Conservation (phyloP, 1,140 invertebrate genomes). For the Macrocentrus cingulum region DNA sequence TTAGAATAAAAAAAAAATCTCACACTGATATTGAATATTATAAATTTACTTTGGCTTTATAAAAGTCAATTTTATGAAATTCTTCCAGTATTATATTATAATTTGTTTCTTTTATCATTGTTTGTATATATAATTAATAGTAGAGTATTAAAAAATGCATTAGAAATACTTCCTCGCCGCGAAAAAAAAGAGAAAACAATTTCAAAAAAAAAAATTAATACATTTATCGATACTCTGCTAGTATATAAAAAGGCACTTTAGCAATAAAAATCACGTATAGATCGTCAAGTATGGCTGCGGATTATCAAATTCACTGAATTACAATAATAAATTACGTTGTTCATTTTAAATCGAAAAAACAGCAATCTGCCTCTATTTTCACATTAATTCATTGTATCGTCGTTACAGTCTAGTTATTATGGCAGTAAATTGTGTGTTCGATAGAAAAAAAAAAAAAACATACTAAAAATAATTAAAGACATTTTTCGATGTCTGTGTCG, state of each 20-base stretch:
- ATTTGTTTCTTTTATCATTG: too few relatives aligned
- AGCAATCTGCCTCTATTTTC: too few relatives aligned
- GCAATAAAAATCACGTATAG: slow-evolving; percentile 20
- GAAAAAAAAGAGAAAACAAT: neutral
- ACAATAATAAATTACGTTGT: too few relatives aligned
- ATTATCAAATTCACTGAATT: neutral
- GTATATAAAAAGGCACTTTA: slow-evolving; percentile 25
- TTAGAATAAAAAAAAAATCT: too few relatives aligned
- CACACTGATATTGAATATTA: too few relatives aligned
- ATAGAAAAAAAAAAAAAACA: slow-evolving; percentile 32
- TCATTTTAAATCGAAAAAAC: too few relatives aligned
- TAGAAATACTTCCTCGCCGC: too few relatives aligned
- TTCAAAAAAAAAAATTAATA: neutral
- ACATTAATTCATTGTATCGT: neutral
- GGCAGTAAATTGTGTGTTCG: slow-evolving; percentile 44
- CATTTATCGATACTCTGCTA: neutral
- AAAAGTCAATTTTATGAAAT: too few relatives aligned
- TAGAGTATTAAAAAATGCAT: too few relatives aligned
- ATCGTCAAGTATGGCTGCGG: slow-evolving; percentile 16
- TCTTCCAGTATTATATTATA: too few relatives aligned
- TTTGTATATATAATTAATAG: too few relatives aligned
- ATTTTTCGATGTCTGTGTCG: neutral
- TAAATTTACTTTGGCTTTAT: too few relatives aligned
- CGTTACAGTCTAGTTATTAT: slow-evolving; percentile 39
- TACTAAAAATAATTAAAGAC: slow-evolving; percentile 30